Conservation (phyloP, 92 coral and sea anemone species). For the Pocillopora grandis region DNA sequence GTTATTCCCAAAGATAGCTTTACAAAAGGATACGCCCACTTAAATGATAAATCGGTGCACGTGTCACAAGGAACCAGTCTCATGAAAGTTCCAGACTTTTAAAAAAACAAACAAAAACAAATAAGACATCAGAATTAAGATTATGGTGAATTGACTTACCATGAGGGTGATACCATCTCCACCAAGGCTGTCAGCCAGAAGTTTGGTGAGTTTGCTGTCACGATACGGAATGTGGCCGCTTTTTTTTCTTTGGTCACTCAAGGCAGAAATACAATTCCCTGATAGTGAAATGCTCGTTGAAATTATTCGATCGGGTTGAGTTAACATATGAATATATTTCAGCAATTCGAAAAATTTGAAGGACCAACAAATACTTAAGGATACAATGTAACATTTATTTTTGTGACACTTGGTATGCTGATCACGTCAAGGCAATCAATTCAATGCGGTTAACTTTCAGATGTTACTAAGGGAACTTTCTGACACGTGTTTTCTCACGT, state of each 20-base stretch:
- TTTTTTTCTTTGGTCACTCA: slow-evolving; percentile 89
- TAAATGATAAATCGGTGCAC: no score
- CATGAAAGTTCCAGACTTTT: not conserved
- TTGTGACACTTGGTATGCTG: slow-evolving; percentile 10
- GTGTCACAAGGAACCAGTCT: no score
- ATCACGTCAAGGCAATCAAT: not conserved
- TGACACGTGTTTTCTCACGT: no score
- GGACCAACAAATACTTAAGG: not conserved
- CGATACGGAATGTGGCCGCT: slow-evolving; percentile 93
- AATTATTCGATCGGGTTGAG: no score
- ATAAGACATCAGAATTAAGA: not conserved
- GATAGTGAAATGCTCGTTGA: not conserved
- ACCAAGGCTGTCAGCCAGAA: slow-evolving; percentile 95
- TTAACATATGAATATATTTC: not conserved
- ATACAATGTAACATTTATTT: not conserved
- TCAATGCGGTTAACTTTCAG: not conserved
- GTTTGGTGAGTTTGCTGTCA: slow-evolving; percentile 96
- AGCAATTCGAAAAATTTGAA: slow-evolving; percentile 25
- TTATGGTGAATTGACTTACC: slow-evolving; percentile 49
- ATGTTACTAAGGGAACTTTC: not conserved
- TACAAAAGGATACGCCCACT: no score
- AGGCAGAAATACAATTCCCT: slow-evolving; percentile 98
- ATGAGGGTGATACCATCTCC: slow-evolving; percentile 98
- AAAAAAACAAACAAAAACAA: not conserved
- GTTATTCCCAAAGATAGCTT: no score